These are phyloP conservation scores for Galerucella nymphaeae DNA, from an alignment of 2,888 invertebrate species.

Conservation along the genomic window DNA sequence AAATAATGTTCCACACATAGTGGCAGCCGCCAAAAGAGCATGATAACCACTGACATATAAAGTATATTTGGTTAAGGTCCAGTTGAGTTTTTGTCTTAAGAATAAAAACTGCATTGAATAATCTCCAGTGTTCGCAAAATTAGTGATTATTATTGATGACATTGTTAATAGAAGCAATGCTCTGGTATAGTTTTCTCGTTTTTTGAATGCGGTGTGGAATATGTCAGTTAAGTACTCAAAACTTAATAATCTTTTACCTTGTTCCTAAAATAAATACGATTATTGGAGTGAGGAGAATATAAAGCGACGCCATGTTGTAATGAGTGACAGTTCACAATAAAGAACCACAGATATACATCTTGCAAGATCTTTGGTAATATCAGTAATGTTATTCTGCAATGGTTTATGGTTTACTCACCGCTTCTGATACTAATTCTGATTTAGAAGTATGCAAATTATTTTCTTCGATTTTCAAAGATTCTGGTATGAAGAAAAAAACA, in stretches of 20 bases:
- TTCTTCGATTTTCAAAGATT: conserved; percentile 40
- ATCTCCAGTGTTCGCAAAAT: conserved; percentile 66
- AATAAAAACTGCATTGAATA: conserved; percentile 71
- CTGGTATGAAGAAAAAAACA: conserved; percentile 44
- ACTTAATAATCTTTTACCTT: not conserved
- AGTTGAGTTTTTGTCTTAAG: conserved; percentile 72
- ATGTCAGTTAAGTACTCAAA: conserved; percentile 58
- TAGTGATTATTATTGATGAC: conserved; percentile 58
- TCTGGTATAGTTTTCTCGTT: conserved; percentile 69
- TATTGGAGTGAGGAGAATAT: too few relatives aligned
- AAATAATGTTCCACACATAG: conserved; percentile 70
- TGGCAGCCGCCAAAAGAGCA: conserved; percentile 68
- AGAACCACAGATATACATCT: too few relatives aligned
- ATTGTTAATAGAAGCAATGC: conserved; percentile 67
- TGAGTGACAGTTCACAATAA: too few relatives aligned
- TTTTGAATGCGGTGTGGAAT: conserved; percentile 69
- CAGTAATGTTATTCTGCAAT: too few relatives aligned
- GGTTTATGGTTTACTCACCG: not conserved
- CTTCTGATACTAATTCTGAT: not conserved
- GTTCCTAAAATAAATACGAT: not conserved
- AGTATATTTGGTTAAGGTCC: conserved; percentile 74
- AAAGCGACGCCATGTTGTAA: too few relatives aligned
- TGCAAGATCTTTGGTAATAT: too few relatives aligned
- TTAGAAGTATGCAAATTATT: not conserved
- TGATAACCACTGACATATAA: conserved; percentile 68